Conservation (phyloP, 2,113 vertebrate species). For the Sinosuthora webbiana region DNA sequence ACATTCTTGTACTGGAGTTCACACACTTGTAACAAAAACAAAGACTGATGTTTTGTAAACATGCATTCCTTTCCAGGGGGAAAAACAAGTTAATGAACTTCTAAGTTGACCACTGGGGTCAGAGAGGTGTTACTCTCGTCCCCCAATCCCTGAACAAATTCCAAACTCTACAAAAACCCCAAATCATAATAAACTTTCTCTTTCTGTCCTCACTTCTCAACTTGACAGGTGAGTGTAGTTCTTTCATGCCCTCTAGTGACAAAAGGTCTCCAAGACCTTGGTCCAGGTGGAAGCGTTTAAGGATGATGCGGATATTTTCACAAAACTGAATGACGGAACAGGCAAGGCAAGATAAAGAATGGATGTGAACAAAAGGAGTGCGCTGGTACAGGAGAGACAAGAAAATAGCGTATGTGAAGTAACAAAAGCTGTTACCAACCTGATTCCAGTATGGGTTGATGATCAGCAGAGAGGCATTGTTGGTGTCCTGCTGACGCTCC, state of each 20-base stretch:
- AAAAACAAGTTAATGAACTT: too few relatives aligned
- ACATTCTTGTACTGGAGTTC: too few relatives aligned
- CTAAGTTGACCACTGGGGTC: too few relatives aligned
- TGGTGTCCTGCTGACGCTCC: slow-evolving; percentile 91
- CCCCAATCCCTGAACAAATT: too few relatives aligned
- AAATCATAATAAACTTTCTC: too few relatives aligned
- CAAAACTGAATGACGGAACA: slow-evolving; percentile 79
- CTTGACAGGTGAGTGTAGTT: too few relatives aligned
- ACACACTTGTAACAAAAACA: too few relatives aligned
- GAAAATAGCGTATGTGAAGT: background rate
- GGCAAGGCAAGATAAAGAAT: background rate
- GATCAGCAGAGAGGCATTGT: slow-evolving; percentile 92
- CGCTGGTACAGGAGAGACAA: background rate
- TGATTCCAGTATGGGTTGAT: slow-evolving; percentile 97
- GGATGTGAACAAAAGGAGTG: background rate
- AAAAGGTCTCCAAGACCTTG: slow-evolving; percentile 83
- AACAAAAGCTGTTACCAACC: slow-evolving; percentile 61
- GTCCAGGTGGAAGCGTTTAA: slow-evolving; percentile 84
- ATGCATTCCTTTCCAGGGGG: too few relatives aligned
- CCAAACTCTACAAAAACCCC: too few relatives aligned
- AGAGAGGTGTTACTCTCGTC: too few relatives aligned
- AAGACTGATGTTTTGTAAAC: too few relatives aligned
- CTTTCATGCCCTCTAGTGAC: background rate
- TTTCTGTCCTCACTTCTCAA: too few relatives aligned
- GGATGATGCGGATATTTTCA: slow-evolving; percentile 88